phyloP scores from a whole-genome alignment of 2,797 vertebrate genomes.

The Mastacembelus armatus region DNA sequence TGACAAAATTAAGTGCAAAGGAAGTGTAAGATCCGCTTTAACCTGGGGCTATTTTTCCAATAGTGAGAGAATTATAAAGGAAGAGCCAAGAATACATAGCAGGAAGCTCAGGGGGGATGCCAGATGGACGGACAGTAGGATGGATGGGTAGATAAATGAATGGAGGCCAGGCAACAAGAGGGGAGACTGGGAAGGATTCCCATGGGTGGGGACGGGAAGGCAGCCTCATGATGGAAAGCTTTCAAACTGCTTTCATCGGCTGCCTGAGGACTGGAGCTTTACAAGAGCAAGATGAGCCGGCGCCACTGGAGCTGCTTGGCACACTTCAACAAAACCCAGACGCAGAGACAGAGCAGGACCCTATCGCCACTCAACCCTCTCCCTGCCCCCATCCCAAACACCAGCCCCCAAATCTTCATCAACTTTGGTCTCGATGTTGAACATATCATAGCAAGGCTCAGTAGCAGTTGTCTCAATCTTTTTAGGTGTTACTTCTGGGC shows the following conservation, averaged over 20 bases:
- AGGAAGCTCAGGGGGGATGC: slow-evolving; percentile 62
- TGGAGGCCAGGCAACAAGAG: slow-evolving; percentile 61
- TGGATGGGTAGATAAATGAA: slow-evolving; percentile 70
- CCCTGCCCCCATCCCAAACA: slow-evolving; percentile 42
- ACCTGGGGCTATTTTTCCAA: slow-evolving; percentile 49
- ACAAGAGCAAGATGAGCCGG: slow-evolving; percentile 83
- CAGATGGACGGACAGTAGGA: slow-evolving; percentile 68
- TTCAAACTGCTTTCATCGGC: slow-evolving; percentile 82
- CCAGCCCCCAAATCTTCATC: slow-evolving; percentile 32
- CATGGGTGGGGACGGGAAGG: slow-evolving; percentile 75
- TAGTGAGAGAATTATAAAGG: slow-evolving; percentile 42
- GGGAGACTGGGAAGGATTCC: slow-evolving; percentile 74
- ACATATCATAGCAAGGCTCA: slow-evolving; percentile 13
- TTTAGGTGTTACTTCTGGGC: slow-evolving; percentile 6
- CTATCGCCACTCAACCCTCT: slow-evolving; percentile 59
- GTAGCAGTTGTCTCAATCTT: slow-evolving; percentile 15
- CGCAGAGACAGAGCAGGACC: slow-evolving; percentile 62
- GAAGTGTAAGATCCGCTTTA: slow-evolving; percentile 60
- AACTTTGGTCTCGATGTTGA: slow-evolving; percentile 29
- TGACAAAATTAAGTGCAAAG: slow-evolving; percentile 64
- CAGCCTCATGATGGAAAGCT: slow-evolving; percentile 78
- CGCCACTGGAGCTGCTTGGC: slow-evolving; percentile 78
- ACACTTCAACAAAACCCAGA: slow-evolving; percentile 75
- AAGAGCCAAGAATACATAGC: slow-evolving; percentile 66
- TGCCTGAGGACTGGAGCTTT: slow-evolving; percentile 82